These are phyloP conservation scores for Stegodyphus dumicola DNA, from an alignment of 1,140 invertebrate species.

Conservation along the genomic window DNA sequence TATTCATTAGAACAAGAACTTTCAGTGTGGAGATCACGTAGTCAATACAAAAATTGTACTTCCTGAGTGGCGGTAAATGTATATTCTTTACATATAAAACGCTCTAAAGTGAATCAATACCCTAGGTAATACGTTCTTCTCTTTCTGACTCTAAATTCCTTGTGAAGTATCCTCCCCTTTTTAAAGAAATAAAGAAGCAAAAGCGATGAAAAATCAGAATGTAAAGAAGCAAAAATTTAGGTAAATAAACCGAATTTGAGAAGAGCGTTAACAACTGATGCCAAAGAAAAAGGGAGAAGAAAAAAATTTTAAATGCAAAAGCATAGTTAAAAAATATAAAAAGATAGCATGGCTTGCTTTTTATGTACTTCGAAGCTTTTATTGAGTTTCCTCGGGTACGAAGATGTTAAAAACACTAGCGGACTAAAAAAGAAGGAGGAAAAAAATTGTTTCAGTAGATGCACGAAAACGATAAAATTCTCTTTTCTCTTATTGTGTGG, in stretches of 20 bases:
- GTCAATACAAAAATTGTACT: slow-evolving; percentile 16
- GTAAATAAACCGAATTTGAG: slow-evolving; percentile 41
- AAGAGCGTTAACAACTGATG: slow-evolving; percentile 21
- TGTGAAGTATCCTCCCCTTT: neutral
- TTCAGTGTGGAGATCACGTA: slow-evolving; percentile 21
- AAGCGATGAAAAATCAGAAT: neutral
- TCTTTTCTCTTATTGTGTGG: too few relatives aligned
- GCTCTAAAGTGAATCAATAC: slow-evolving; percentile 37
- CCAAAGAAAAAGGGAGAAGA: neutral
- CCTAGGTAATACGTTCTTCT: slow-evolving; percentile 8
- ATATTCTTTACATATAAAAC: slow-evolving; percentile 7
- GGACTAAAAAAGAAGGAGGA: slow-evolving; percentile 2
- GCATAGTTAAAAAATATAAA: neutral
- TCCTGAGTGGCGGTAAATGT: neutral
- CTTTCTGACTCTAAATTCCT: slow-evolving; percentile 4
- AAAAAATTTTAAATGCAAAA: neutral
- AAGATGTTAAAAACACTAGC: too few relatives aligned
- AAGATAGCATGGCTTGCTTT: slow-evolving; percentile 15
- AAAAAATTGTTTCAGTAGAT: too few relatives aligned
- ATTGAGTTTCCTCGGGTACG: neutral
- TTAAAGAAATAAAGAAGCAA: slow-evolving; percentile 1
- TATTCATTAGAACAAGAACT: slow-evolving; percentile 46
- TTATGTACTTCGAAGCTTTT: slow-evolving; percentile 26
- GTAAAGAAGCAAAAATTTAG: slow-evolving; percentile 33
- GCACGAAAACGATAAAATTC: too few relatives aligned